Evolutionary conservation across 2,797 vertebrate genomes (phyloP).

Genomic region (Lophotriccus pileatus): DNA sequence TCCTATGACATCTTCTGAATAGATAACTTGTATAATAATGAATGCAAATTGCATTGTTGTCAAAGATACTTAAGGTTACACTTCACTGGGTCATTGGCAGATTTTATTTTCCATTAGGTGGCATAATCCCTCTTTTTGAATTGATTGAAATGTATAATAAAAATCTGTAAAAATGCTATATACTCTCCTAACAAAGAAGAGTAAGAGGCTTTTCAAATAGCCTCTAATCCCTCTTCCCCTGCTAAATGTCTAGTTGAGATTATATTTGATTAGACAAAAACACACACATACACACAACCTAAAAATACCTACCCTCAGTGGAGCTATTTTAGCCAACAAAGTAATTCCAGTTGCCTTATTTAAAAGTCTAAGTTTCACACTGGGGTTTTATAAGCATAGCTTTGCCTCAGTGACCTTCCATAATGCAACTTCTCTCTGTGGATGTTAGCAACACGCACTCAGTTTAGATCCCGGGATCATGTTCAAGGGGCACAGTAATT

Average conservation of each 20-base stretch:
- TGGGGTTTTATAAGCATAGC: constrained; percentile 54
- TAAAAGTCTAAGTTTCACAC: constrained; percentile 70
- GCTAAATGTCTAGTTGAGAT: constrained; percentile 72
- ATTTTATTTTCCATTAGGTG: constrained; percentile 70
- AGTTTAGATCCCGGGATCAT: not conserved
- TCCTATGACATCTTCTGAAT: not conserved
- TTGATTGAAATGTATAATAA: constrained; percentile 65
- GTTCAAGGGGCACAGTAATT: constrained; percentile 28
- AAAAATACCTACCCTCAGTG: constrained; percentile 68
- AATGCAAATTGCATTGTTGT: constrained; percentile 38
- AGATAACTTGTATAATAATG: not conserved
- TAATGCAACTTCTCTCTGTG: constrained; percentile 36
- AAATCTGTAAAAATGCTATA: constrained; percentile 62
- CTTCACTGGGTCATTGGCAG: constrained; percentile 53
- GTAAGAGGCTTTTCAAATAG: constrained; percentile 70
- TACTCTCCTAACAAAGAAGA: constrained; percentile 59
- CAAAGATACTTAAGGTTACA: constrained; percentile 59
- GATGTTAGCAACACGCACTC: constrained; percentile 18
- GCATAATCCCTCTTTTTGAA: constrained; percentile 64
- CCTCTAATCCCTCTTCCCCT: constrained; percentile 66
- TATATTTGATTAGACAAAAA: constrained; percentile 72
- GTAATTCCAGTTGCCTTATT: constrained; percentile 70
- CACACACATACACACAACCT: constrained; percentile 58
- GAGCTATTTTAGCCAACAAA: constrained; percentile 72
- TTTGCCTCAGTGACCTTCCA: constrained; percentile 64